Evolutionary conservation across 2,113 vertebrate species (phyloP), one percentile per base, ranked within the genome.

Genomic region (Rafetus swinhoei): DNA sequence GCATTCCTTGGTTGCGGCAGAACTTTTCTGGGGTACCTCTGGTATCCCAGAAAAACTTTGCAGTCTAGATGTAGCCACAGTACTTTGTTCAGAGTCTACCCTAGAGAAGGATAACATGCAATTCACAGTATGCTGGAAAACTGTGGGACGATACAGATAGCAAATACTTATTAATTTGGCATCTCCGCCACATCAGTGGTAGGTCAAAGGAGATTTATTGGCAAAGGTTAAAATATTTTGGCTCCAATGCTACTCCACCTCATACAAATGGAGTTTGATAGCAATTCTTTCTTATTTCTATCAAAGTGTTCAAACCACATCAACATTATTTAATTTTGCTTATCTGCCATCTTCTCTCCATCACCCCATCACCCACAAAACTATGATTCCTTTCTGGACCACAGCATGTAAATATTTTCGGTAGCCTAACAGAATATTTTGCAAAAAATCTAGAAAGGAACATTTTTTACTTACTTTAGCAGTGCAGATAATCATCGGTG

Each of bases 401-500:
- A 56, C 39, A 32, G 21, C 55, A 52, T 59, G 21, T 55, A 89
- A 15, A 19, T 88, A 82, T 39, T 88, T 90, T 86, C 83, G 57
- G 87, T 45, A 72, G 8, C 18, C 72, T 77, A 95, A 92, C 13
- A 89, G 74, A 39, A 52, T 95, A 90, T 57, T 91, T 95, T 6
- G 16, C 39, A 91, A 89, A 72, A 85, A 85, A 79, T 82, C 65
- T 65, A 0, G 1, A 9, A 62, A 87, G 89, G 69, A 45, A 50
- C 84, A 7, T 10, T 29, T 62, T 62, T 62, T 62, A 27, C 27
- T 29, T 62, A 29, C 27, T 13, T 62, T 29, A 62, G 27, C 25
- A 62, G 27, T 62, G 6, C 29, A 29, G 27, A 3, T 62, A 62
- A 29, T 62, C 12, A 62, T 62, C 27, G 29, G 7, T 62, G 27